Conservation (phyloP, 1,140 invertebrate species). For the Pomacea maculata region DNA sequence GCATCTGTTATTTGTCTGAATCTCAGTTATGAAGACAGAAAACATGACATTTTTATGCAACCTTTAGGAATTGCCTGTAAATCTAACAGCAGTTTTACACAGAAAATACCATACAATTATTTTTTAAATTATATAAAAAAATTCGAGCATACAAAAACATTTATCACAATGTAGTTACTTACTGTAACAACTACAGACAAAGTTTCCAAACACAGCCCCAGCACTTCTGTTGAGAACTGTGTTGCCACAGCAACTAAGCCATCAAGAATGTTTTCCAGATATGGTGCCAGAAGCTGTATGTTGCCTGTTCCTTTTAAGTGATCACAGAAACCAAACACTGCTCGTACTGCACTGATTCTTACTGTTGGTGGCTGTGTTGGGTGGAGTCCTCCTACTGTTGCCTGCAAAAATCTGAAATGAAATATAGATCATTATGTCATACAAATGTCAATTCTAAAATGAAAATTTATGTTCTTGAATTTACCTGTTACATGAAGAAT, state of each 20-base stretch:
- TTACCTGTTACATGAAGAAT: too few species aligned
- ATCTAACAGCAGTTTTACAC: too few species aligned
- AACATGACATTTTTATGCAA: too few species aligned
- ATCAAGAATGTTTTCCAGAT: constrained; percentile 68
- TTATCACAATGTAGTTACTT: constrained; percentile 54
- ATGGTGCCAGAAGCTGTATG: constrained; percentile 65
- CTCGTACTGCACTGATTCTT: constrained; percentile 67
- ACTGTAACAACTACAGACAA: constrained; percentile 75
- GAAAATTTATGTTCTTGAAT: too few species aligned
- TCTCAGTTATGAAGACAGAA: too few species aligned
- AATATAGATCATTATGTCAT: too few species aligned
- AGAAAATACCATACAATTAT: too few species aligned
- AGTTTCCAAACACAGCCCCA: constrained; percentile 76
- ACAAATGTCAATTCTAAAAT: too few species aligned
- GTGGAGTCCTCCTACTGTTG: constrained; percentile 72
- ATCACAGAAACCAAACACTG: constrained; percentile 69
- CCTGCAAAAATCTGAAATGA: constrained; percentile 71
- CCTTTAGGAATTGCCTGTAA: too few species aligned
- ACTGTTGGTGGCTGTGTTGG: constrained; percentile 69
- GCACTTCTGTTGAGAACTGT: constrained; percentile 71
- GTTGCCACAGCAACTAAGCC: constrained; percentile 68
- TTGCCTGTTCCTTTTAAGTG: constrained; percentile 67
- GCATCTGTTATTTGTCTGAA: too few species aligned
- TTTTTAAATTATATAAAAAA: too few species aligned
- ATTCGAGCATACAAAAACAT: not conserved